Percentiles rank a stretch among this genome's conserved stretches.
Conservation (phyloP, 1,140 invertebrate species). For the Luehdorfia chinensis region DNA sequence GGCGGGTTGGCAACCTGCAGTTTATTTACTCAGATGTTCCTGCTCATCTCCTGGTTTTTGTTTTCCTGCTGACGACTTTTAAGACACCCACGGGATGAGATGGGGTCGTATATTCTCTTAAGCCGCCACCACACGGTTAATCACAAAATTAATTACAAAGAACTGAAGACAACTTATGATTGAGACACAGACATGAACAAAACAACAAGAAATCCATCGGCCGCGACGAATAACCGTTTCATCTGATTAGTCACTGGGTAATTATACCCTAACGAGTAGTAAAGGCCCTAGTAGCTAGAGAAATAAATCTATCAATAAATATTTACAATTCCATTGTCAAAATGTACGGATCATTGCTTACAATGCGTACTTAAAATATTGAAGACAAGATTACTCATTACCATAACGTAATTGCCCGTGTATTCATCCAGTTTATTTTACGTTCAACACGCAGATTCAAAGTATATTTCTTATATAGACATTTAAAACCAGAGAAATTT, state of each 20-base stretch:
- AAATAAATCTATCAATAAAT: slow-evolving; percentile 69
- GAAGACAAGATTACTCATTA: slow-evolving; percentile 48
- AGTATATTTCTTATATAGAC: too few species aligned
- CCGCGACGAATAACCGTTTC: slow-evolving; percentile 44
- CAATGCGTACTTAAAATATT: slow-evolving; percentile 58
- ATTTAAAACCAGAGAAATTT: neutral
- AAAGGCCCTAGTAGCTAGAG: slow-evolving; percentile 37
- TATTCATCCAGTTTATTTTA: neutral
- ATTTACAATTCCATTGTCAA: slow-evolving; percentile 62
- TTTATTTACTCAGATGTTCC: too few species aligned
- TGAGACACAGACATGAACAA: slow-evolving; percentile 37
- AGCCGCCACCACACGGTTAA: too few species aligned
- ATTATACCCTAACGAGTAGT: slow-evolving; percentile 49
- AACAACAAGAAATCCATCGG: slow-evolving; percentile 34
- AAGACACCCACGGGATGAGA: too few species aligned
- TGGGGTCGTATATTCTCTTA: too few species aligned
- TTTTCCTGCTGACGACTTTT: too few species aligned
- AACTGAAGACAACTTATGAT: slow-evolving; percentile 26
- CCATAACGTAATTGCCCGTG: slow-evolving; percentile 18
- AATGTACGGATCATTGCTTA: slow-evolving; percentile 54
- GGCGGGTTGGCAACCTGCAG: too few species aligned
- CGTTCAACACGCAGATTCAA: too few species aligned
- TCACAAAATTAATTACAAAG: slow-evolving; percentile 19
- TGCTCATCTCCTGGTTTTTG: too few species aligned
- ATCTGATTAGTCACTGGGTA: slow-evolving; percentile 61